Percentiles rank a stretch among this genome's conserved stretches.
phyloP scores from a whole-genome alignment of 2,888 invertebrate species.

The Sthenelais limicola region DNA sequence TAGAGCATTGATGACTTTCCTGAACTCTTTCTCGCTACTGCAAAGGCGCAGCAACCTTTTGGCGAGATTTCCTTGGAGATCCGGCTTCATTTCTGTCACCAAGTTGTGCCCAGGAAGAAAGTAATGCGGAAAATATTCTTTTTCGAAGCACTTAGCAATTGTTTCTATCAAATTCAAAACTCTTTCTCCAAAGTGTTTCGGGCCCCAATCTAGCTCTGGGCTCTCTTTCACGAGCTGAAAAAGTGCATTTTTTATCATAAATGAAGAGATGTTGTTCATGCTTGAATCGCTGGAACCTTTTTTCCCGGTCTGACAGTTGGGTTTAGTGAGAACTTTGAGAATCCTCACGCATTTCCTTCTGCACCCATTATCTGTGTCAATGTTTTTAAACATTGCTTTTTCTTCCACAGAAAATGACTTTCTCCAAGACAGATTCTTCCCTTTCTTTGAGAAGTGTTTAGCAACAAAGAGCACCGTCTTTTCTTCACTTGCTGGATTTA shows the following conservation, averaged over 20 bases:
- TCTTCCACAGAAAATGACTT: slow-evolving; percentile 40
- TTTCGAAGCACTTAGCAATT: neutral
- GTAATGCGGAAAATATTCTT: slow-evolving; percentile 14
- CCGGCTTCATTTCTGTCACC: neutral
- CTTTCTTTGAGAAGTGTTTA: neutral
- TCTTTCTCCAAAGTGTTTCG: neutral
- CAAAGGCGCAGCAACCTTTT: slow-evolving; percentile 10
- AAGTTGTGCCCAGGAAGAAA: slow-evolving; percentile 17
- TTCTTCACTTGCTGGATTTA: neutral
- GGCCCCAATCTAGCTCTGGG: neutral
- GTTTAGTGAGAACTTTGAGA: slow-evolving; percentile 39
- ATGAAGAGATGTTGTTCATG: slow-evolving; percentile 9
- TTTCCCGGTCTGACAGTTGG: neutral
- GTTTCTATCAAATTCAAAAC: neutral
- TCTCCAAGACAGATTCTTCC: slow-evolving; percentile 18
- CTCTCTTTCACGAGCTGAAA: slow-evolving; percentile 13
- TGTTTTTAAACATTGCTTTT: slow-evolving; percentile 37
- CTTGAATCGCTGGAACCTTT: slow-evolving; percentile 9
- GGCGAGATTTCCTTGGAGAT: slow-evolving; percentile 3
- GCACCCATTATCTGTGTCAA: slow-evolving; percentile 42
- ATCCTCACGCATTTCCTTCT: slow-evolving; percentile 39
- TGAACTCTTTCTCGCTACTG: slow-evolving; percentile 28
- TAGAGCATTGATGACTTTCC: slow-evolving; percentile 16
- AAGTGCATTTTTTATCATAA: slow-evolving; percentile 11
- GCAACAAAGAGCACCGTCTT: slow-evolving; percentile 32